phyloP scores from a whole-genome alignment of 2,113 vertebrate genomes.

The Monarcha castaneiventris region DNA sequence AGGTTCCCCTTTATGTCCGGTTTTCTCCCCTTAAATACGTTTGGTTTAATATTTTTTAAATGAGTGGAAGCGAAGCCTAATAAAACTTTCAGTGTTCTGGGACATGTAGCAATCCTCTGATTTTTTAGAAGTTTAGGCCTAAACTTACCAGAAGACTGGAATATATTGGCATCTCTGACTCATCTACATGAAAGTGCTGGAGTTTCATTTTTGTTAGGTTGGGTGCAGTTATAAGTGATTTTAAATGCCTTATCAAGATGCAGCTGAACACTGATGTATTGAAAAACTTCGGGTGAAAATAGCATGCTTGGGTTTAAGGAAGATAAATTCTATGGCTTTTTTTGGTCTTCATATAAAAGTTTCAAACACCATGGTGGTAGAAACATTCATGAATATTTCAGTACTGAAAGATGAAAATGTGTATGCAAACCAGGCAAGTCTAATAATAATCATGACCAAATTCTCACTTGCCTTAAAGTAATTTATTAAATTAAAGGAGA shows the following conservation, averaged over 20 bases:
- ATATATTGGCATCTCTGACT: not conserved
- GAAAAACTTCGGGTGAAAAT: not conserved
- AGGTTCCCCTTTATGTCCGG: not conserved
- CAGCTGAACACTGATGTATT: rapidly evolving
- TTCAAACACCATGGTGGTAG: not conserved
- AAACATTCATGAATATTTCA: not conserved
- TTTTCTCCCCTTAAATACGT: not conserved
- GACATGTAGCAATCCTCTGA: not conserved
- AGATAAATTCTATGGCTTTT: not conserved
- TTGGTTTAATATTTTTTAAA: not conserved
- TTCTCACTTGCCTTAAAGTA: not conserved
- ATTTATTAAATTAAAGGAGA: not conserved
- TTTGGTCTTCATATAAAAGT: not conserved
- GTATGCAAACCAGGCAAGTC: not conserved
- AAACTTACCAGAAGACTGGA: not conserved
- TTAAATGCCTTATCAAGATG: not conserved
- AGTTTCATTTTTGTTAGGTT: not conserved
- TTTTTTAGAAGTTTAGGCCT: not conserved
- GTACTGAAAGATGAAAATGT: not conserved
- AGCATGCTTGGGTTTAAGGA: not conserved
- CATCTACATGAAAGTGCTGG: not conserved
- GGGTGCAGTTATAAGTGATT: not conserved
- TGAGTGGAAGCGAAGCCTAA: not conserved
- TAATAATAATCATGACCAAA: not conserved
- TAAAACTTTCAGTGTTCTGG: not conserved